Evolutionary conservation across 2,113 vertebrate genomes (phyloP).

Genomic region (Plestiodon gilberti): DNA sequence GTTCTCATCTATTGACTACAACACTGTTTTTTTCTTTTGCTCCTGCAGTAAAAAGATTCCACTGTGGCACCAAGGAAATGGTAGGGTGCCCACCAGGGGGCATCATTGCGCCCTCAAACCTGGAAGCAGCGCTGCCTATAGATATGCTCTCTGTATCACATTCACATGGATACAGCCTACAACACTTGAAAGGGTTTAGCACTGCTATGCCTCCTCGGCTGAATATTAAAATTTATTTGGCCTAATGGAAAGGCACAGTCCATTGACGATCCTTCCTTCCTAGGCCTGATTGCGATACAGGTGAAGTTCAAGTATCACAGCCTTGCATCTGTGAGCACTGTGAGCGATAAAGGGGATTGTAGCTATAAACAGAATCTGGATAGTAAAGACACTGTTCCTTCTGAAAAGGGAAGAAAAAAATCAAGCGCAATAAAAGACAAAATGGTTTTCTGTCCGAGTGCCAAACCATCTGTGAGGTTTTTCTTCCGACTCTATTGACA

Average conservation of each 20-base stretch:
- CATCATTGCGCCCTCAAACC: too few species aligned
- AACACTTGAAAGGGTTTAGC: background rate
- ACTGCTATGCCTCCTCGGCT: background rate
- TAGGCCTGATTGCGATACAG: background rate
- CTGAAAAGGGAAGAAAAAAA: conserved; percentile 2
- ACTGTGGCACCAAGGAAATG: too few species aligned
- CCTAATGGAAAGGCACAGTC: background rate
- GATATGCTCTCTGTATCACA: background rate
- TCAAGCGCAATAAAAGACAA: conserved; percentile 32
- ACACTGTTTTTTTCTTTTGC: too few species aligned
- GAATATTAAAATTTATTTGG: background rate
- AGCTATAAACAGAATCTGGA: conserved; percentile 10
- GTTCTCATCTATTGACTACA: too few species aligned
- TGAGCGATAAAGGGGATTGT: background rate
- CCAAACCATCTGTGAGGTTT: conserved; percentile 19
- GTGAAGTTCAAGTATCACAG: background rate
- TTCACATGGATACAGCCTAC: background rate
- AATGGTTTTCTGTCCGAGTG: conserved; percentile 27
- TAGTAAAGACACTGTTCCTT: background rate
- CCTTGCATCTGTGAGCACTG: background rate
- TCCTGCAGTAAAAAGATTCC: too few species aligned
- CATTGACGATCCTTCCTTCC: background rate
- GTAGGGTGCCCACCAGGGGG: too few species aligned
- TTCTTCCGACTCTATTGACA: background rate
- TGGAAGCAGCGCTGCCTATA: too few species aligned